A percentile compares a stretch with the other conserved stretches of the same genome.
phyloP scores from a whole-genome alignment of 2,888 invertebrate species.

The Ochropacha duplaris region DNA sequence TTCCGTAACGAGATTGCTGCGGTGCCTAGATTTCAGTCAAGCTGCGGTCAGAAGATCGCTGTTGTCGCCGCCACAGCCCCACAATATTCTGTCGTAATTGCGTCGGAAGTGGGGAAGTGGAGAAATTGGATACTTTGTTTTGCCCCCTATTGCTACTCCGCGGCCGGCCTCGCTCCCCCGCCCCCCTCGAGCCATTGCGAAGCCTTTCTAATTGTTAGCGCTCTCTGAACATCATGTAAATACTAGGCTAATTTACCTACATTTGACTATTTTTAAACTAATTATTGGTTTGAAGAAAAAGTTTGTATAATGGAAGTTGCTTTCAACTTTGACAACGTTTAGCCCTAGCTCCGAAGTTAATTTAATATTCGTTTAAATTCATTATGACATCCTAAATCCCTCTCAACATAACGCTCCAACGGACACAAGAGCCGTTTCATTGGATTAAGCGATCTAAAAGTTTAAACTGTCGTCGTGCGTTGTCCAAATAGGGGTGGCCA shows the following conservation, averaged over 20 bases:
- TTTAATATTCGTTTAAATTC: conserved; percentile 35
- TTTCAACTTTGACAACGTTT: neutral
- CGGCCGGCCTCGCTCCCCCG: conserved; percentile 37
- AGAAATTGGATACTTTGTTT: conserved; percentile 77
- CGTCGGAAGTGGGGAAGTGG: conserved; percentile 77
- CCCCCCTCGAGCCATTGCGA: conserved; percentile 41
- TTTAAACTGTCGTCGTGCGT: conserved; percentile 55
- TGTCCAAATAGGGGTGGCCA: conserved; percentile 60
- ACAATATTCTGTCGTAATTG: conserved; percentile 72
- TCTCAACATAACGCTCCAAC: conserved; percentile 49
- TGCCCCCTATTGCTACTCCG: conserved; percentile 52
- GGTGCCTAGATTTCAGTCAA: conserved; percentile 64
- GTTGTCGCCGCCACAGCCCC: conserved; percentile 50
- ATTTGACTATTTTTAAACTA: neutral
- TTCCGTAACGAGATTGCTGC: conserved; percentile 74
- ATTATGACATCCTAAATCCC: conserved; percentile 28
- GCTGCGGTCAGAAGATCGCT: conserved; percentile 60
- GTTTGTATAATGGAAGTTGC: neutral
- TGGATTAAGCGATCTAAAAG: conserved; percentile 74
- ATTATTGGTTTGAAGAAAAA: neutral
- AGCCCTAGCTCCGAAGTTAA: conserved; percentile 20
- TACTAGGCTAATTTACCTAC: conserved; percentile 24
- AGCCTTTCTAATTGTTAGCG: conserved; percentile 74
- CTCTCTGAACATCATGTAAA: conserved; percentile 49
- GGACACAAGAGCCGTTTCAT: conserved; percentile 61